Evolutionary conservation across 2,797 vertebrate species (phyloP).

Genomic region (Dicrostonyx torquatus): DNA sequence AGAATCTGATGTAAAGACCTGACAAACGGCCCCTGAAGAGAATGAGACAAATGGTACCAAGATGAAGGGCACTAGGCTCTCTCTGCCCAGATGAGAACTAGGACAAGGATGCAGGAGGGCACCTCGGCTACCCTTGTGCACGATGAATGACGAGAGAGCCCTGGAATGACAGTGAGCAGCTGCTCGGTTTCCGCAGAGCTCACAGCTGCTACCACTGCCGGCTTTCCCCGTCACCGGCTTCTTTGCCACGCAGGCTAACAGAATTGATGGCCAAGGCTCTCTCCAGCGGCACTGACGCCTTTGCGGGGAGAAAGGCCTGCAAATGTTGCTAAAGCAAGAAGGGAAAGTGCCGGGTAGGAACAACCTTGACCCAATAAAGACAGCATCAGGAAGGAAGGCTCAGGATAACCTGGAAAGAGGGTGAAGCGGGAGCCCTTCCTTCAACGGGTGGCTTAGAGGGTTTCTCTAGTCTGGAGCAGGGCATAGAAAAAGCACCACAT

Average conservation of each 20-base stretch:
- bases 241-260: slow-evolving; percentile 8
- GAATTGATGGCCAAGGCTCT: slow-evolving; percentile 50
- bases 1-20: not conserved
- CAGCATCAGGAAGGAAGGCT: not conserved
- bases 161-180: slow-evolving; percentile 43
- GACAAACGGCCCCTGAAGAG: not conserved
- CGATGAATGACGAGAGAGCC: slow-evolving; percentile 2
- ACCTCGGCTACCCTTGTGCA: slow-evolving; percentile 16
- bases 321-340: not conserved
- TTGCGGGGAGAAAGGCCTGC: not conserved
- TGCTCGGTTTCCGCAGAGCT: slow-evolving; percentile 21
- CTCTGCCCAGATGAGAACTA: not conserved
- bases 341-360: not conserved
- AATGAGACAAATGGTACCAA: slow-evolving; percentile 44
- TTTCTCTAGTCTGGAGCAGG: not conserved
- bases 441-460: not conserved
- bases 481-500: not conserved
- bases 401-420: not conserved
- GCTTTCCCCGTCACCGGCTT: slow-evolving; percentile 11
- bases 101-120: slow-evolving; percentile 14
- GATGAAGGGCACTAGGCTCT: slow-evolving; percentile 2
- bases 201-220: slow-evolving; percentile 66
- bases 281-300: not conserved
- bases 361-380: slow-evolving; percentile 46
- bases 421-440: not conserved